Evolutionary conservation across 2,113 vertebrate species (phyloP), one percentile per base, ranked within the genome.

Genomic region (Zosterops hypoxanthus): DNA sequence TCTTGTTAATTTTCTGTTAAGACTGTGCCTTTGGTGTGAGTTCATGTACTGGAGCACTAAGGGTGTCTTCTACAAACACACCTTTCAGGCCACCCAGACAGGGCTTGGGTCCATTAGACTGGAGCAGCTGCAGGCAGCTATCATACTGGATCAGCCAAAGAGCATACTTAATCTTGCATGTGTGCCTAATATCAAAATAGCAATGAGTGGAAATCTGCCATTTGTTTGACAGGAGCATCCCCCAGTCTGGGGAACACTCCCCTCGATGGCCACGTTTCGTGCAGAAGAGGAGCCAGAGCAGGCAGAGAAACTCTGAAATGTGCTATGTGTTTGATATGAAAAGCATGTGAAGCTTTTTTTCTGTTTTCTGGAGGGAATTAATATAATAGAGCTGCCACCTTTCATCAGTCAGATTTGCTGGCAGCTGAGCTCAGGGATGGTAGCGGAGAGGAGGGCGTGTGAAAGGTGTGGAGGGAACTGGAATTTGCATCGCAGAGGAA

Each of bases 321-420:
- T n/a, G 60, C 75, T 88, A 19, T 31, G 36, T 80, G 60, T 64
- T 92, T 86, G 76, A 88, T 81, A 78, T 90, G 49, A 91, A 96
- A 91, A 78, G 61, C 61, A 61, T 82, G 64, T 3, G 3, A 96
- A 71, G n/a, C 11, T 65, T 42, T 86, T 79, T 63, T 56, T 26
- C 44, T 55, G 70, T 85, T 95, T 97, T 96, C 89, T 92, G 79
- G 64, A n/a, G 92, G 72, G 86, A 92, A 93, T 96, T 89, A 95
- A 86, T 88, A 68, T 89, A 95, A 95, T 94, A 77, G 91, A 87
- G 84, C 92, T 91, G 95, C 93, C 96, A 70, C 50, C 91, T 95
- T 96, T 93, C 63, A 96, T 96, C 96, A 96, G 87, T 97, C 91
- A 94, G 59, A 88, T 73, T 82, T 86, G 81, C 75, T 91, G 82